phyloP scores from a whole-genome alignment of 2,888 invertebrate species.

The Drosophila phalerata region DNA sequence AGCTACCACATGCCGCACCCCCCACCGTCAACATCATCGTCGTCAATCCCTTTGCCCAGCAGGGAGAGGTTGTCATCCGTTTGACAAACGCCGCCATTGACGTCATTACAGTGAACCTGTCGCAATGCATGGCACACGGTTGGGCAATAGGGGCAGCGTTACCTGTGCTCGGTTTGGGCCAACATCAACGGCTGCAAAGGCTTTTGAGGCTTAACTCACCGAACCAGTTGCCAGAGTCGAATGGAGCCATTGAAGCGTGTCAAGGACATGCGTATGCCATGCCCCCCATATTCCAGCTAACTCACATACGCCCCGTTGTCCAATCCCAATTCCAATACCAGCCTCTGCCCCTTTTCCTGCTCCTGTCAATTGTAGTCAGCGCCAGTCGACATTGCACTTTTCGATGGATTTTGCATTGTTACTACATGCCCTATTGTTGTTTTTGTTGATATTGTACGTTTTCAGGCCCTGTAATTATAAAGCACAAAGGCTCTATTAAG shows the following conservation, averaged over 20 bases:
- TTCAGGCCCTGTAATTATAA: neutral
- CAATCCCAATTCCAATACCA: neutral
- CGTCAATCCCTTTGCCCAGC: constrained; percentile 6
- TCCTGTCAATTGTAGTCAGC: constrained; percentile 40
- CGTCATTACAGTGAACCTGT: constrained; percentile 56
- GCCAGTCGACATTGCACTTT: constrained; percentile 42
- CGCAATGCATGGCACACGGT: constrained; percentile 10
- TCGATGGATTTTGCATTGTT: constrained; percentile 33
- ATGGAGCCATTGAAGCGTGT: constrained; percentile 53
- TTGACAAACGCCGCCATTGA: constrained; percentile 60
- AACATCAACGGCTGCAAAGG: constrained; percentile 46
- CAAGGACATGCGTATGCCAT: constrained; percentile 55
- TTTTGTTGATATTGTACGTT: neutral
- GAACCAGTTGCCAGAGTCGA: constrained; percentile 30
- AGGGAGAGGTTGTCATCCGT: constrained; percentile 25
- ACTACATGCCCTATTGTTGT: constrained; percentile 4
- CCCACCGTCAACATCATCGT: neutral
- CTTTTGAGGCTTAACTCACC: constrained; percentile 56
- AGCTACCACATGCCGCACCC: neutral
- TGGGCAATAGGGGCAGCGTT: neutral
- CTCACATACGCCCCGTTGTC: neutral
- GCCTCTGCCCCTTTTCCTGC: neutral
- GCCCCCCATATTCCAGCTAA: constrained; percentile 6
- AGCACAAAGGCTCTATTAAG: neutral
- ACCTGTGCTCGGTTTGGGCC: constrained; percentile 2